Base-by-base conservation (phyloP, 2,113 vertebrate genomes). In the Pithys albifrons region DNA sequence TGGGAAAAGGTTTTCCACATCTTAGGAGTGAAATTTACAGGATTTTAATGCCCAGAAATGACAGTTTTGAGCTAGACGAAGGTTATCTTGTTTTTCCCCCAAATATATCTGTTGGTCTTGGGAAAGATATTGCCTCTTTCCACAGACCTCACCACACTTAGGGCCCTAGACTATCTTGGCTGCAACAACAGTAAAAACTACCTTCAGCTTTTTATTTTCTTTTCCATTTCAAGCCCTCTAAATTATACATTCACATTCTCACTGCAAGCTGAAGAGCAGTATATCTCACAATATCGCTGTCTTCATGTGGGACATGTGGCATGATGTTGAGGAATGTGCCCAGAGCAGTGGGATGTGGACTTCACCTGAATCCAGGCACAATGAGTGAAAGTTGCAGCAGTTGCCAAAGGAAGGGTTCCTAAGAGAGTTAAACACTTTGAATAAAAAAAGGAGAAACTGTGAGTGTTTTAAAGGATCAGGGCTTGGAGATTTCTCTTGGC, bases 211-310 rank as follows among this genome's bases (percentile, higher is more conserved):
- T 87, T 25, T 46, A 20, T 91, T 95, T 92, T 88, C 28, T 80
- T 85, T 95, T 89, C 70, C 52, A 61, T 85, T 93, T 95, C 71
- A 89, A 75, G 58, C 41, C 54, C 31, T 82, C 41, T 82, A 71
- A 79, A 87, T 78, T 48, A 57, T 9, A 62, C 33, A 33, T 85
- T 90, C 64, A 43, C 43, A 33, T 66, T 77, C 54, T 86, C 46
- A 41, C 46, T 80, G 49, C 31, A 23, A 61, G 54, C 58, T 85
- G 92, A 89, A 62, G 11, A 79, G 31, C 51, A 65, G 25, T 6
- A 2, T 85, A 39, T 85, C 46, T 89, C 67, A 48, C 52, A n/a
- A 7, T 49, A 43, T 55, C 88, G 25, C 43, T 62, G 15, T 48
- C 39, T 72, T 57, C 79, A 2, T 19, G 28, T 66, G 61, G 22